Conservation (phyloP, 2,888 invertebrate genomes). For the Catocala fraxini region DNA sequence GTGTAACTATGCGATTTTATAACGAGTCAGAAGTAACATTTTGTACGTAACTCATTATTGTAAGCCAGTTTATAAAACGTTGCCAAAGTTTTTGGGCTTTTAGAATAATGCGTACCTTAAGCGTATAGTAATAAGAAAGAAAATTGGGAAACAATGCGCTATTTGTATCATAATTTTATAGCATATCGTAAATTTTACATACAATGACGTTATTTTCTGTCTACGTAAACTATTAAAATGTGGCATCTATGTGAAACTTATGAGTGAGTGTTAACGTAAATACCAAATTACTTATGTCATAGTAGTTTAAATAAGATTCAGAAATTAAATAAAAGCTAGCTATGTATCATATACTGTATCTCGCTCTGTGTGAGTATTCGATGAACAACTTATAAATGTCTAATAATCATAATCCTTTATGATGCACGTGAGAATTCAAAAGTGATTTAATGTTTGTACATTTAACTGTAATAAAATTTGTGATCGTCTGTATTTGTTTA, state of each 20-base stretch:
- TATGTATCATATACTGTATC: slow-evolving; percentile 34
- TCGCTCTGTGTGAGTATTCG: slow-evolving; percentile 30
- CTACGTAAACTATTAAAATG: slow-evolving; percentile 34
- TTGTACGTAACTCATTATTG: slow-evolving; percentile 43
- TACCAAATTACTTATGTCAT: slow-evolving; percentile 30
- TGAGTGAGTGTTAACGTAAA: slow-evolving; percentile 27
- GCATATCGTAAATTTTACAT: slow-evolving; percentile 70
- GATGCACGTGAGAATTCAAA: slow-evolving; percentile 33
- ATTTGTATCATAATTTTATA: slow-evolving; percentile 78
- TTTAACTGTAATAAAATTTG: slow-evolving; percentile 53
- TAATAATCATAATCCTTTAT: slow-evolving; percentile 19
- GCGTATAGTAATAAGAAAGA: slow-evolving; percentile 51
- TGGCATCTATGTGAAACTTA: slow-evolving; percentile 38
- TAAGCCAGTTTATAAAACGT: slow-evolving; percentile 43
- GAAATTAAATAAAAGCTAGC: slow-evolving; percentile 32
- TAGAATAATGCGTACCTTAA: slow-evolving; percentile 41
- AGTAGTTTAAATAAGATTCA: slow-evolving; percentile 26
- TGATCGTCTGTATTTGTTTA: slow-evolving; percentile 46
- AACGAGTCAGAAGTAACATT: slow-evolving; percentile 31
- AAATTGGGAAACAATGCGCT: slow-evolving; percentile 86
- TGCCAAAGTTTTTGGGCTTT: slow-evolving; percentile 57
- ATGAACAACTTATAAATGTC: slow-evolving; percentile 33
- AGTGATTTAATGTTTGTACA: slow-evolving; percentile 50
- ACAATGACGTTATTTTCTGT: slow-evolving; percentile 39
- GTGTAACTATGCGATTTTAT: slow-evolving; percentile 33